These are phyloP conservation scores for Drosophila prostipennis DNA, from an alignment of 2,888 invertebrate species.

Conservation along the genomic window DNA sequence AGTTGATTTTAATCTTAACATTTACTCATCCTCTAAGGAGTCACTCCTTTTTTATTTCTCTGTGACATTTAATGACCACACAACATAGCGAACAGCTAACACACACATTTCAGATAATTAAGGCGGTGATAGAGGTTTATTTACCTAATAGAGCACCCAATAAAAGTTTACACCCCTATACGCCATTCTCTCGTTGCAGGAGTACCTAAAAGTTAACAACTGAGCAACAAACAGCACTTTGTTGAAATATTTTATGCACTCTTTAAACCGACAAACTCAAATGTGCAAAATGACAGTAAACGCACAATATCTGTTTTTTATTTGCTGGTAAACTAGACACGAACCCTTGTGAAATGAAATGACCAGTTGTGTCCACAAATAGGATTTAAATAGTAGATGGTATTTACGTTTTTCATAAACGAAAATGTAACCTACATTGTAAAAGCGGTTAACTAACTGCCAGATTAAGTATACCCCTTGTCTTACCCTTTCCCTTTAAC, in stretches of 20 bases:
- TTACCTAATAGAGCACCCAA: conserved; percentile 7
- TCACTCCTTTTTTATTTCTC: no score
- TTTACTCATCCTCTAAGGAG: no score
- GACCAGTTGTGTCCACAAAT: background rate
- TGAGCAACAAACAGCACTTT: conserved; percentile 10
- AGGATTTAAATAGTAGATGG: background rate
- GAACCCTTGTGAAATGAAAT: background rate
- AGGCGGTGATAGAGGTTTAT: conserved; percentile 10
- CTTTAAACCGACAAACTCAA: background rate
- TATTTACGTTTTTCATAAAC: background rate
- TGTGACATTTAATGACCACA: background rate
- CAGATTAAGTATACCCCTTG: background rate
- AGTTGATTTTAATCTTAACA: no score
- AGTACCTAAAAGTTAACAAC: conserved; percentile 8
- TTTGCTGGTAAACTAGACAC: background rate
- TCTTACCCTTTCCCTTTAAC: background rate
- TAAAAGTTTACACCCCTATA: conserved; percentile 5
- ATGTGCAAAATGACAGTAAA: conserved; percentile 2
- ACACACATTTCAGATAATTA: conserved; percentile 5
- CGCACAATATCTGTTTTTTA: background rate
- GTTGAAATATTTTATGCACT: conserved; percentile 9
- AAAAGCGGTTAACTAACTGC: background rate
- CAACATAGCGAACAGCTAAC: background rate
- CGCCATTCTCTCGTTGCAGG: background rate
- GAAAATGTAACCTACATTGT: background rate